Evolutionary conservation across 2,797 vertebrate genomes (phyloP), one percentile per base, ranked within the genome.

Genomic region (Neoniphon sammara): DNA sequence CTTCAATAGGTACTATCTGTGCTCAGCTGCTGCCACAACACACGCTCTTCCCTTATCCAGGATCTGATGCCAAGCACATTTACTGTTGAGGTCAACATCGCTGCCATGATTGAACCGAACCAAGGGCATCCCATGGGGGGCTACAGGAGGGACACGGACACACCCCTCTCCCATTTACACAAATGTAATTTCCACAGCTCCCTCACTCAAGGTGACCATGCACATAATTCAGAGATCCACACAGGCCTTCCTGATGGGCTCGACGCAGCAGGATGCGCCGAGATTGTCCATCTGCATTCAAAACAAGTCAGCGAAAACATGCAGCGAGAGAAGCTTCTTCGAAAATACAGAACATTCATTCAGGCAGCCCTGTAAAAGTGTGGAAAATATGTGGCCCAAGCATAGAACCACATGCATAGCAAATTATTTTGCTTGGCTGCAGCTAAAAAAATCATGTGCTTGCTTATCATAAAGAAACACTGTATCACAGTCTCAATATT

Each of bases 121-220:
- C 93, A 93, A 93, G 93, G 91, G 78, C 91, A 71, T 78, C 84
- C 76, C 31, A 36, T 55, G 27, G 66, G 84, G 87, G 81, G 83
- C 81, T 81, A 72, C 80, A 55, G 75, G 69, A 65, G 82, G 85
- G 80, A 81, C 66, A 53, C 58, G 58, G 78, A 84, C 86, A 87
- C 83, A 81, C 80, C 83, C 77, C 4, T 21, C 56, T n/a, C 84
- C 87, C 87, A 85, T 92, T 92, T 87, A 85, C 89, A 90, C 88
- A 91, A 91, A 91, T 91, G 84, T 84, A 87, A 91, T 93, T 90
- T 90, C 81, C 84, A 65, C 80, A 55, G 84, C 77, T 72, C 72
- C 60, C 78, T 88, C 82, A 67, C 75, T 91, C 93, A 94, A 94
- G 92, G 93, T 93, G 90, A 94, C 85, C 86, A 87, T 77, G 78